These are phyloP conservation scores for Eupithecia tripunctaria DNA, from an alignment of 2,888 invertebrate genomes.

Conservation along the genomic window DNA sequence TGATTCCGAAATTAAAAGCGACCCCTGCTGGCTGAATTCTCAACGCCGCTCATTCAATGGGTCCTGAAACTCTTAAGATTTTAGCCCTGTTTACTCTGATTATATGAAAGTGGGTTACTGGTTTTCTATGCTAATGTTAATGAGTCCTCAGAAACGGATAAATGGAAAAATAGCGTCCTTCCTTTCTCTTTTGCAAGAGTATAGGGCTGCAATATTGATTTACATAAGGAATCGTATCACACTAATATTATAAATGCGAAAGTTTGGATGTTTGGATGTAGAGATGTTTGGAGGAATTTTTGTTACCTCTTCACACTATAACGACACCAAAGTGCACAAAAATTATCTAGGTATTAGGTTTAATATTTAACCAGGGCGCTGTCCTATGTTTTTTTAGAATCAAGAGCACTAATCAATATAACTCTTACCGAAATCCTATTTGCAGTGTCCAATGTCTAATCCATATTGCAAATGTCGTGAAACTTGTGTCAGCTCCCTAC, in stretches of 20 bases:
- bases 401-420: background rate
- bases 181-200: background rate
- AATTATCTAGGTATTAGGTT: too few species aligned
- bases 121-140: constrained; percentile 32
- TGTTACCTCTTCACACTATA: too few species aligned
- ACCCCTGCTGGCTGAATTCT: constrained; percentile 56
- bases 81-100: constrained; percentile 42
- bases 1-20: constrained; percentile 62
- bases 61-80: constrained; percentile 48
- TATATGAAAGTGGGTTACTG: constrained; percentile 42
- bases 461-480: background rate
- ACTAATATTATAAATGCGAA: too few species aligned
- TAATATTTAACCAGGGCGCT: too few species aligned
- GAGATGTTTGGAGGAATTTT: too few species aligned
- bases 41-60: constrained; percentile 57
- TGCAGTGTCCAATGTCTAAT: constrained; percentile 1
- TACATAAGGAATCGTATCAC: too few species aligned
- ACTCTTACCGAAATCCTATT: background rate
- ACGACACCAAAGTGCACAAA: too few species aligned
- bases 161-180: constrained; percentile 7
- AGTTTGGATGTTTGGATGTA: too few species aligned
- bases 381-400: too few species aligned
- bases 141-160: constrained; percentile 22
- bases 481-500: constrained; percentile 14
- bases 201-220: background rate